These are phyloP conservation scores for Isurus oxyrinchus DNA, from an alignment of 2,113 vertebrate genomes.

Conservation along the genomic window DNA sequence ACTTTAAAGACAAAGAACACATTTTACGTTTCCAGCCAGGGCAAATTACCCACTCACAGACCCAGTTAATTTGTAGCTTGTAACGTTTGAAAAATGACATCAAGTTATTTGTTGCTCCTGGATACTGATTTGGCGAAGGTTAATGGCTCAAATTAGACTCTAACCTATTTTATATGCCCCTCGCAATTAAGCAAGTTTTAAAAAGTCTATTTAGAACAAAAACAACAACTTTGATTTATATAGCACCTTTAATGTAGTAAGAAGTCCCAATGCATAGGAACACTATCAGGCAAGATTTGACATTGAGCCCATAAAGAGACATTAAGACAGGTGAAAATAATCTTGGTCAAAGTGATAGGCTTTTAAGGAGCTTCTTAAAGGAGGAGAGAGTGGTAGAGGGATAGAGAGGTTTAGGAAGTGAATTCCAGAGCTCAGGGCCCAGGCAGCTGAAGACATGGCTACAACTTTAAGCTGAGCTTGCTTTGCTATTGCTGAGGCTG, in stretches of 20 bases:
- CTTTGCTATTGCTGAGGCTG: no score
- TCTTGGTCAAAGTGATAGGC: background rate
- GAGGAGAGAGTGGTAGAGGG: background rate
- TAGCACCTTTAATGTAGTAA: background rate
- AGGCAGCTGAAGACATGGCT: background rate
- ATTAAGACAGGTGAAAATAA: background rate
- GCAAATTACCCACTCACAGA: background rate
- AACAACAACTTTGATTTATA: background rate
- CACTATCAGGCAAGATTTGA: background rate
- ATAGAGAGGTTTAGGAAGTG: background rate
- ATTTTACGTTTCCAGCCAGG: background rate
- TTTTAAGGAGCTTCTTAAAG: background rate
- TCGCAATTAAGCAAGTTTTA: background rate
- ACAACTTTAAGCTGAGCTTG: background rate
- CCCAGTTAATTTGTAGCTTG: background rate
- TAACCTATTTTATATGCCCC: background rate
- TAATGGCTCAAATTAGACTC: background rate
- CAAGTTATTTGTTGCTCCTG: background rate
- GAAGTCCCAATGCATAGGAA: background rate
- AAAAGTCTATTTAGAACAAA: background rate
- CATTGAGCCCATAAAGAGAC: background rate
- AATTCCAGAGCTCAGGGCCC: background rate
- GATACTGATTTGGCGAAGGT: background rate
- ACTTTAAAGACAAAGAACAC: background rate
- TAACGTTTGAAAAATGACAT: background rate